phyloP scores from a whole-genome alignment of 2,113 vertebrate species.

The Chroicocephalus ridibundus region DNA sequence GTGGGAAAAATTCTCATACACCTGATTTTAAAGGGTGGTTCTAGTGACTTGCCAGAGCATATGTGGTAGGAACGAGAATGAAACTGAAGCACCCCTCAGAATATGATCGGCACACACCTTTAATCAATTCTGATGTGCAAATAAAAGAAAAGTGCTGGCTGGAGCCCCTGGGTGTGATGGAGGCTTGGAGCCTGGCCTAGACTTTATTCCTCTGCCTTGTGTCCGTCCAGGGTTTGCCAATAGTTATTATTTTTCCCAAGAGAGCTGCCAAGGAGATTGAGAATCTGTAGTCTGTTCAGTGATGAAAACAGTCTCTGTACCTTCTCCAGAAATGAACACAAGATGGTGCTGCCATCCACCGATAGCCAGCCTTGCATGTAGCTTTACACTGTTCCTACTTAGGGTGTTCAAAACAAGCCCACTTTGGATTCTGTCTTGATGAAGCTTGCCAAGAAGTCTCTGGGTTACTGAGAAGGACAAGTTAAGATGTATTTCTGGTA shows the following conservation, averaged over 20 bases:
- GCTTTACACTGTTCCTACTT: background rate
- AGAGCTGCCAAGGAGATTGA: background rate
- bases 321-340: slow-evolving; percentile 10
- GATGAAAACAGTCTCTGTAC: background rate
- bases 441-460: background rate
- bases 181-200: background rate
- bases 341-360: slow-evolving; percentile 44
- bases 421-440: background rate
- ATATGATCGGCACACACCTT: background rate
- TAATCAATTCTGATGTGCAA: background rate
- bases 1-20: background rate
- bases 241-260: background rate
- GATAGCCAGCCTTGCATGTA: background rate
- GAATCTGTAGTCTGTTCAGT: background rate
- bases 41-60: background rate
- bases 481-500: background rate
- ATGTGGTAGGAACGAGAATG: background rate
- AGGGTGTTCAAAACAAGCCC: background rate
- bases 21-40: background rate
- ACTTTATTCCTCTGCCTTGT: background rate
- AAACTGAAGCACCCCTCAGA: background rate
- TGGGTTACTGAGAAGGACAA: background rate
- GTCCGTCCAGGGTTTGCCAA: background rate
- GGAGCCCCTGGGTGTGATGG: background rate
- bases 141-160: background rate